These are phyloP conservation scores for Tenebrosternarchus preto DNA, from an alignment of 2,113 vertebrate species.

Conservation along the genomic window DNA sequence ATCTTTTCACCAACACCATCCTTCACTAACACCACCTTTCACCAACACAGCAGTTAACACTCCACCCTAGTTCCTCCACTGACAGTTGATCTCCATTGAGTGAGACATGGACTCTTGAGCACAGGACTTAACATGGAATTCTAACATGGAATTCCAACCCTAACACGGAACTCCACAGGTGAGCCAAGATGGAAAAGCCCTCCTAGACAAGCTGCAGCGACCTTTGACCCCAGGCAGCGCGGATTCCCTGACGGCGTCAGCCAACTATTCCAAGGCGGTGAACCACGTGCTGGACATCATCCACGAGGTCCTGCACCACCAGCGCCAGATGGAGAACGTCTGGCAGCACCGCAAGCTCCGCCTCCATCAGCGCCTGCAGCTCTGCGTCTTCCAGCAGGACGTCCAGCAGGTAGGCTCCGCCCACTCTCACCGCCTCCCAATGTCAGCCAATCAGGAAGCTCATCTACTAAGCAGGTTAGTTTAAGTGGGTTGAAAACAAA, in stretches of 20 bases:
- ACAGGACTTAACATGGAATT: no score
- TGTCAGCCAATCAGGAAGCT: neutral
- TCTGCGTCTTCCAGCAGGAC: slow-evolving; percentile 97
- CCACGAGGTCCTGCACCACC: slow-evolving; percentile 96
- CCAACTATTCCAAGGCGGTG: slow-evolving; percentile 97
- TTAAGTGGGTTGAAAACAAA: neutral
- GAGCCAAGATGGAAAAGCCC: slow-evolving; percentile 95
- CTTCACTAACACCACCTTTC: no score
- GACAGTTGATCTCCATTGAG: no score
- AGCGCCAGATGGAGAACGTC: slow-evolving; percentile 95
- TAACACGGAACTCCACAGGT: slow-evolving; percentile 81
- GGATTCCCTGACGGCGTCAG: slow-evolving; percentile 90
- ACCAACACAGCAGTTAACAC: no score
- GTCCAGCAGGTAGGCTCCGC: slow-evolving; percentile 86
- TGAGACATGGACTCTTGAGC: no score
- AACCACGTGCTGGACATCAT: slow-evolving; percentile 95
- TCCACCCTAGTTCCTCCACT: no score
- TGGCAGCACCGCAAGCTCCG: slow-evolving; percentile 99
- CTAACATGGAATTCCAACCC: no score
- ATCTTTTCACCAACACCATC: no score
- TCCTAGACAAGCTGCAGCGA: slow-evolving; percentile 94
- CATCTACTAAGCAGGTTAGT: neutral
- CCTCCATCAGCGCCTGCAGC: slow-evolving; percentile 92
- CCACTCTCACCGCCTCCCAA: neutral
- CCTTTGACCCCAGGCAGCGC: slow-evolving; percentile 93